A percentile compares a stretch with the other conserved stretches of the same genome.
These are phyloP conservation scores for Sinhomidia bicolor DNA, from an alignment of 2,888 invertebrate genomes.

Conservation along the genomic window DNA sequence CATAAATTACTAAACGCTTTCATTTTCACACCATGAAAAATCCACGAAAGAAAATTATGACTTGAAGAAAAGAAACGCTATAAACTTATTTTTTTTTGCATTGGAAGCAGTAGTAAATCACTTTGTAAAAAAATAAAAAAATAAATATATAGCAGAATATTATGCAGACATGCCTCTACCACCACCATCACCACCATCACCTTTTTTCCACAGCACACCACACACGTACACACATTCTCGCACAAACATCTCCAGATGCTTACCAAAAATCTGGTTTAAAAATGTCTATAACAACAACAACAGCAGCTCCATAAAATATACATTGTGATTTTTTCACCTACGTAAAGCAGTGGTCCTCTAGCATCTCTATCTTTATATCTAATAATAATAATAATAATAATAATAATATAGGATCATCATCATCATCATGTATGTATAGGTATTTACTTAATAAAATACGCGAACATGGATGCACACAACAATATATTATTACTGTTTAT, in stretches of 20 bases:
- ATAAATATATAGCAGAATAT: too few species aligned
- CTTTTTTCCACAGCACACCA: background rate
- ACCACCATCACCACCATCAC: background rate
- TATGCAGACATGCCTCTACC: background rate
- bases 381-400: too few species aligned
- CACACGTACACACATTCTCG: background rate
- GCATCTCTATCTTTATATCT: too few species aligned
- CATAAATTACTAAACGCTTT: constrained; percentile 36
- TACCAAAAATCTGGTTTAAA: constrained; percentile 4
- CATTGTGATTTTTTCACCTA: background rate
- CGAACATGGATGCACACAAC: too few species aligned
- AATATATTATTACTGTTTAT: too few species aligned
- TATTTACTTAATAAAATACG: too few species aligned
- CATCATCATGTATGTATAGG: too few species aligned
- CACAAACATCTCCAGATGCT: constrained; percentile 31
- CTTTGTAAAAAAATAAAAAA: background rate
- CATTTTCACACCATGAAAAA: constrained; percentile 19
- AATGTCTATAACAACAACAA: constrained; percentile 8
- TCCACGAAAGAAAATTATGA: background rate
- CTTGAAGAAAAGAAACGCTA: background rate
- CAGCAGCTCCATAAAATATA: background rate
- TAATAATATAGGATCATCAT: too few species aligned
- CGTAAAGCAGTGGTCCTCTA: too few species aligned
- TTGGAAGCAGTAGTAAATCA: background rate
- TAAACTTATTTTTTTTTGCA: background rate